A percentile compares a stretch with the other conserved stretches of the same genome.
Conservation (phyloP, 2,797 vertebrate species). For the Esox masquinongy region DNA sequence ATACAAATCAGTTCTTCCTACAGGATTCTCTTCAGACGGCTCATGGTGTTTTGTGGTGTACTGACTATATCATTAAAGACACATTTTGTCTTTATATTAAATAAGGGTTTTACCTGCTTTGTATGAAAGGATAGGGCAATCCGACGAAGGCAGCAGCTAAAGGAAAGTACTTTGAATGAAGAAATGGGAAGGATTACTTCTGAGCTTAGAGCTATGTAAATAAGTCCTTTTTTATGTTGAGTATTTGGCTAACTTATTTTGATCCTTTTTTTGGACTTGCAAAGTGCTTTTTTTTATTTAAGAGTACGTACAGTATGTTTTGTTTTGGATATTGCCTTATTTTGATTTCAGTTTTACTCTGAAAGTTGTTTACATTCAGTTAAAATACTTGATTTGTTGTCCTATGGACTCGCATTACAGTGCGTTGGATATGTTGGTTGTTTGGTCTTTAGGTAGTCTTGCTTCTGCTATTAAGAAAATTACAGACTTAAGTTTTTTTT, state of each 20-base stretch:
- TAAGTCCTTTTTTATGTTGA: constrained; percentile 88
- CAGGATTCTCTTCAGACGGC: constrained; percentile 92
- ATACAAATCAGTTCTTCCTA: constrained; percentile 95
- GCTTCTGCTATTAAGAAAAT: constrained; percentile 85
- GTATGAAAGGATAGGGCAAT: constrained; percentile 64
- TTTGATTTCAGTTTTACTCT: constrained; percentile 78
- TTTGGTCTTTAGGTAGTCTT: constrained; percentile 98
- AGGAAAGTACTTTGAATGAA: constrained; percentile 76
- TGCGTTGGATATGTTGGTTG: constrained; percentile 91
- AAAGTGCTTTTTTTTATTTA: constrained; percentile 83
- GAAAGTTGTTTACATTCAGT: constrained; percentile 78
- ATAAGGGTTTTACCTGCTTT: constrained; percentile 78
- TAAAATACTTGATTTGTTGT: constrained; percentile 80
- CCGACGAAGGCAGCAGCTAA: constrained; percentile 71
- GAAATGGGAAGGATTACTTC: constrained; percentile 82
- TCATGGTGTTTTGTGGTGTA: constrained; percentile 95
- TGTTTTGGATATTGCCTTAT: constrained; percentile 75
- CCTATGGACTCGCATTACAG: constrained; percentile 91
- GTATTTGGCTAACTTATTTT: constrained; percentile 72
- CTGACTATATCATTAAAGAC: constrained; percentile 88
- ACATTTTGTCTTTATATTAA: constrained; percentile 85
- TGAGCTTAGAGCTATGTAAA: constrained; percentile 92
- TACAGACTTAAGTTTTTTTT: constrained; percentile 82
- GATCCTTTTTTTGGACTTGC: constrained; percentile 78
- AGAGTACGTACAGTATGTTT: constrained; percentile 83